Percentiles rank a stretch among this genome's conserved stretches.
phyloP scores from a whole-genome alignment of 1,140 invertebrate genomes.

The Drosophila chauvacae region DNA sequence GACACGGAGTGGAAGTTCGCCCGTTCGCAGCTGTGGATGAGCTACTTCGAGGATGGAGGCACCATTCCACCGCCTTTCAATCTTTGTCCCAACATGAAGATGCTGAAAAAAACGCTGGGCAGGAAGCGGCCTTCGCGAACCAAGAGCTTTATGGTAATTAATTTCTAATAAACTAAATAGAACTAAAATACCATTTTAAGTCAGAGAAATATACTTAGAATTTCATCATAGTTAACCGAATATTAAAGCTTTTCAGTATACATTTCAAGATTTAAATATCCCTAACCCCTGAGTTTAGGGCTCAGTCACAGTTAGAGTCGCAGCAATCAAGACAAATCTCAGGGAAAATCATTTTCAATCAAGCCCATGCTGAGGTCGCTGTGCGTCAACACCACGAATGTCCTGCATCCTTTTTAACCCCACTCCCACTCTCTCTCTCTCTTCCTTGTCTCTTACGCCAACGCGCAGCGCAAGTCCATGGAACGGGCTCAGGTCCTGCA shows the following conservation, averaged over 20 bases:
- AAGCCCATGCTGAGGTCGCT: conserved; percentile 60
- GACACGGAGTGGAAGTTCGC: conserved; percentile 97
- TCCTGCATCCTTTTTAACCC: conserved; percentile 27
- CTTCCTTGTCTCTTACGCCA: conserved; percentile 13
- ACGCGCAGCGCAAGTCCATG: conserved; percentile 88
- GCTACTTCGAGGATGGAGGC: conserved; percentile 94
- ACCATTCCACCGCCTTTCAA: conserved; percentile 95
- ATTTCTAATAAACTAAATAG: not conserved
- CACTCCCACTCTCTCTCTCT: not conserved
- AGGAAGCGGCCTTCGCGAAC: conserved; percentile 82
- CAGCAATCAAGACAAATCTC: conserved; percentile 64
- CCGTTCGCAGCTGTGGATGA: conserved; percentile 95
- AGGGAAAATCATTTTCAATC: conserved; percentile 72
- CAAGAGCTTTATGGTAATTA: conserved; percentile 87
- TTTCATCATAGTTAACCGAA: not conserved
- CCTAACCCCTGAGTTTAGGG: not conserved
- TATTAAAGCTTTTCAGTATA: not conserved
- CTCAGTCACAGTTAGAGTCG: not conserved
- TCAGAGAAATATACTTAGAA: not conserved
- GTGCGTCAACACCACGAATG: conserved; percentile 53
- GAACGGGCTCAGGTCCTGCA: conserved; percentile 89
- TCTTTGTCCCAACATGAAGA: conserved; percentile 90
- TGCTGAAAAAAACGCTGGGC: conserved; percentile 85
- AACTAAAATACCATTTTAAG: not conserved
- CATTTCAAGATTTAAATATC: not conserved